Percentiles rank a stretch among this genome's conserved stretches.
Evolutionary conservation across 2,113 vertebrate species (phyloP).

Genomic region (Cettia cetti): DNA sequence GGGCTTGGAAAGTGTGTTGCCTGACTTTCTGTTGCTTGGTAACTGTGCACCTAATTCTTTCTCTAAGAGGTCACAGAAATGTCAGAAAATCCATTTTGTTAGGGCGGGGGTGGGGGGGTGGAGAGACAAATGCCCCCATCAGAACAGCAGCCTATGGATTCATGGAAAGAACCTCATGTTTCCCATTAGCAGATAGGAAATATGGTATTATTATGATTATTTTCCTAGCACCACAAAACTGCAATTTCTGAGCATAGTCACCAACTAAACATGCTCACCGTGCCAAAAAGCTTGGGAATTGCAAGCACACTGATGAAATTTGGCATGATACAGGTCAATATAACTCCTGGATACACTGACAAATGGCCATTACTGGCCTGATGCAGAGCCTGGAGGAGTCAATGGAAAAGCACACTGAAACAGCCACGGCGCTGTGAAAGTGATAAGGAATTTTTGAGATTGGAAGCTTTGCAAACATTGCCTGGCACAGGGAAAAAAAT

Average conservation of each 20-base stretch:
- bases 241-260: neutral
- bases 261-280: neutral
- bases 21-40: slow-evolving; percentile 73
- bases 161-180: slow-evolving; percentile 13
- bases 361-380: neutral
- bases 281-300: slow-evolving; percentile 14
- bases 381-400: neutral
- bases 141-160: slow-evolving; percentile 8
- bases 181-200: neutral
- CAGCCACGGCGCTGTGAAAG: neutral
- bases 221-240: neutral
- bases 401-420: neutral
- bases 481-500: neutral
- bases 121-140: neutral
- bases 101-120: neutral
- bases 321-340: slow-evolving; percentile 2
- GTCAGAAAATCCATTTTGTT: slow-evolving; percentile 63
- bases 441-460: neutral
- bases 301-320: slow-evolving; percentile 22
- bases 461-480: neutral
- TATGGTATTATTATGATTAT: neutral
- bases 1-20: slow-evolving; percentile 52
- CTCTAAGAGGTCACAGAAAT: slow-evolving; percentile 74
- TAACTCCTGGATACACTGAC: slow-evolving; percentile 2
- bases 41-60: slow-evolving; percentile 76